Conservation (phyloP, 2,888 invertebrate genomes). For the Gari tellinella region DNA sequence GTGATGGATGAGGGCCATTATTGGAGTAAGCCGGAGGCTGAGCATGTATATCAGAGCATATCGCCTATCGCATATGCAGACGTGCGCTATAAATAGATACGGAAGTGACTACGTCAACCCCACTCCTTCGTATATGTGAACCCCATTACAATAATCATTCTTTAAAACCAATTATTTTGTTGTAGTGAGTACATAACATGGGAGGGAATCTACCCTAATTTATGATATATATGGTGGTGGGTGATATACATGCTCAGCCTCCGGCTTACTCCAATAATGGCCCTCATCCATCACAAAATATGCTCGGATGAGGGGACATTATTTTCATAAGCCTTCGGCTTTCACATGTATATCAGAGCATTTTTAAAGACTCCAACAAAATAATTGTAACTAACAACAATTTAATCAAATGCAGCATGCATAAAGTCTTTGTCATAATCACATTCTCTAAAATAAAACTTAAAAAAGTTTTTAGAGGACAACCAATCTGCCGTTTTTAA, state of each 20-base stretch:
- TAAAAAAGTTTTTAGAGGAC: constrained; percentile 29
- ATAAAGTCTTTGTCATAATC: neutral
- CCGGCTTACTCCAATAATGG: constrained; percentile 45
- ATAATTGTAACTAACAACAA: neutral
- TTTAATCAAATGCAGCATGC: constrained; percentile 22
- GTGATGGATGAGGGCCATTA: too few species aligned
- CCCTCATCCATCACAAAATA: constrained; percentile 48
- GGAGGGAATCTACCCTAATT: neutral
- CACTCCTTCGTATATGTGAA: too few species aligned
- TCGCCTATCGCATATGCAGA: too few species aligned
- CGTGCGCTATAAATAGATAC: too few species aligned
- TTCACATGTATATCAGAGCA: constrained; percentile 36
- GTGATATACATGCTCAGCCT: constrained; percentile 32
- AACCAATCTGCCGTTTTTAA: constrained; percentile 29
- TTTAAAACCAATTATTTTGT: too few species aligned
- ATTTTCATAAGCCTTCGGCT: constrained; percentile 33
- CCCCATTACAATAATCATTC: too few species aligned
- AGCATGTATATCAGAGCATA: too few species aligned
- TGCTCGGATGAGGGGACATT: constrained; percentile 48
- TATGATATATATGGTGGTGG: neutral
- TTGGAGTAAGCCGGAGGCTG: too few species aligned
- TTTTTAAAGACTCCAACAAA: constrained; percentile 26
- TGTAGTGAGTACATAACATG: too few species aligned
- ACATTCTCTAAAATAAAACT: constrained; percentile 29
- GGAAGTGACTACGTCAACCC: too few species aligned